phyloP scores from a whole-genome alignment of 2,113 vertebrate genomes.

The Perca schrenkii region DNA sequence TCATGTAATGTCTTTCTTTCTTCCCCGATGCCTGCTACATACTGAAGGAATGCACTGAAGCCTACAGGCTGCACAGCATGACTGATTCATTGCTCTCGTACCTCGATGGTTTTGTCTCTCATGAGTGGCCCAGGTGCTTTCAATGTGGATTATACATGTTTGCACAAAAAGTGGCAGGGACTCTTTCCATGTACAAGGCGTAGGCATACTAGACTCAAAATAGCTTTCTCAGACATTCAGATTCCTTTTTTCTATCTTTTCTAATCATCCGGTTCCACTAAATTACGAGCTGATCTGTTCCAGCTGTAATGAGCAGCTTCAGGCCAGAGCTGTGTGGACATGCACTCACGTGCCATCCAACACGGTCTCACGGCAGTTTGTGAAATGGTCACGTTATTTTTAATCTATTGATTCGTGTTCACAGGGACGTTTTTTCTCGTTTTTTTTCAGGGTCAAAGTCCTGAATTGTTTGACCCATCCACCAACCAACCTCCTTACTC shows the following conservation, averaged over 20 bases:
- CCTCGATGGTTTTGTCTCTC: not conserved
- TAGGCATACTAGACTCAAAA: not conserved
- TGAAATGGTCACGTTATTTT: too few relatives aligned
- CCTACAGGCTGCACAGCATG: not conserved
- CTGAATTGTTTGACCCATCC: too few relatives aligned
- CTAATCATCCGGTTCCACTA: not conserved
- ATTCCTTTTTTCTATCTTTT: not conserved
- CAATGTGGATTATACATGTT: not conserved
- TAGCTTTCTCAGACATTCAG: not conserved
- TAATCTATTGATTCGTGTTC: too few relatives aligned
- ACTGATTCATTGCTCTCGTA: conserved; percentile 24
- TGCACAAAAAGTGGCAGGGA: not conserved
- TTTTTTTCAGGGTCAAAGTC: too few relatives aligned
- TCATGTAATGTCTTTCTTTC: not conserved
- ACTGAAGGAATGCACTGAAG: not conserved
- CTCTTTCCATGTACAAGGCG: too few relatives aligned
- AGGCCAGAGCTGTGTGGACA: not conserved
- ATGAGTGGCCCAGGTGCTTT: not conserved
- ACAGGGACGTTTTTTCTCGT: too few relatives aligned
- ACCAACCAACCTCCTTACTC: too few relatives aligned
- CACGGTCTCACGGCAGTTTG: too few relatives aligned
- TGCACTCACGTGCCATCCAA: not conserved
- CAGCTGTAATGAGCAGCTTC: not conserved
- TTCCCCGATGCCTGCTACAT: too few relatives aligned
- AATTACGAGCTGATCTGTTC: not conserved